These are phyloP conservation scores for Epizoanthus fatuus DNA, from an alignment of 92 coral and sea anemone species.

Conservation along the genomic window DNA sequence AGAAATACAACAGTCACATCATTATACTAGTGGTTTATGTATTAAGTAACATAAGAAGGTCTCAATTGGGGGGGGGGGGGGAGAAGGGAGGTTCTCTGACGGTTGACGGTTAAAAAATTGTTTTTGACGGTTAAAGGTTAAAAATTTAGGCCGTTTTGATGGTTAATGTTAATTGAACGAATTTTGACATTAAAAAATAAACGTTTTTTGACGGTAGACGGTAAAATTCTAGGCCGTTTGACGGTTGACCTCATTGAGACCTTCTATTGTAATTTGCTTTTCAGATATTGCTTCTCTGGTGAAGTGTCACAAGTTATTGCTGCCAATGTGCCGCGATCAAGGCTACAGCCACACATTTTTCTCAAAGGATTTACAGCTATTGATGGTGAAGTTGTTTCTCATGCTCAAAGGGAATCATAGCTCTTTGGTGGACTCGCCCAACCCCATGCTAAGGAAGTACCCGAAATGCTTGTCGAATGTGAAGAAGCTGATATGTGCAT, in stretches of 20 bases:
- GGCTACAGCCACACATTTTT: constrained; percentile 22
- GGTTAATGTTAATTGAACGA: too few species aligned
- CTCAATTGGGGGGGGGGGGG: background rate
- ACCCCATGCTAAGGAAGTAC: background rate
- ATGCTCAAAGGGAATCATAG: background rate
- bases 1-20: too few species aligned
- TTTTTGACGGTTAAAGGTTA: background rate
- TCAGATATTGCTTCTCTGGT: constrained; percentile 13
- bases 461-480: constrained; percentile 16
- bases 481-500: constrained; percentile 38
- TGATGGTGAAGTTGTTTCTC: too few species aligned
- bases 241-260: too few species aligned
- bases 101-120: background rate
- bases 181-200: too few species aligned
- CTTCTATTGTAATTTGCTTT: background rate
- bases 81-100: background rate
- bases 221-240: too few species aligned
- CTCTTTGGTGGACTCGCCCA: background rate
- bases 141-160: too few species aligned
- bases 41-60: too few species aligned
- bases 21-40: too few species aligned
- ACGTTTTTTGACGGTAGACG: too few species aligned
- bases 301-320: constrained; percentile 21
- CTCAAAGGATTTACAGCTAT: constrained; percentile 16
- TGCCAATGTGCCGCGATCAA: constrained; percentile 20